Evolutionary conservation across 1,140 invertebrate genomes (phyloP), one percentile per base, ranked within the genome.

Genomic region (Nomia melanderi): DNA sequence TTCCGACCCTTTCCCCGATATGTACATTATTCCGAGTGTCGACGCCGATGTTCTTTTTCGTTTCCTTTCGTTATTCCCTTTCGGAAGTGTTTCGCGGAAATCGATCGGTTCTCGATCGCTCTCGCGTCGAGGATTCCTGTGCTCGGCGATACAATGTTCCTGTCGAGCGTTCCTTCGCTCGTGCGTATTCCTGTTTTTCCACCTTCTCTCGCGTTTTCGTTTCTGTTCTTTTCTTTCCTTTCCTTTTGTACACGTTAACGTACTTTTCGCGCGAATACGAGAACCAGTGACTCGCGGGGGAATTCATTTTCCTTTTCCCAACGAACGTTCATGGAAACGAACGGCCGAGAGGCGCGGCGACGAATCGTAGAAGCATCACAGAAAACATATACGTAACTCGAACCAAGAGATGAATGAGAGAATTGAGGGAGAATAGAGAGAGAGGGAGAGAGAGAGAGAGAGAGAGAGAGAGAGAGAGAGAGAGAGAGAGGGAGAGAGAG

Each of bases 361-460:
- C 44, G 62, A 54, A 39, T 74, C 71, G 36, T 66, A 11, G 70
- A 64, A 47, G 27, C 29, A 39, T 65, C 23, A 31, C 39, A 12
- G 27, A 25, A 31, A 47, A 6, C 54, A 72, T 65, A 84, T 77
- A 82, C 72, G 75, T 84, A 82, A 78, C 44, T 69, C 36, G 72
- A 62, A n/a, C 31, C 17, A 50, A 57, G 64, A 44, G 25, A 65
- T n/a, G n/a, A n/a, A n/a, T n/a, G 11, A 7, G 7, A 27, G 23
- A 17, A 7, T 9, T 39, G 11, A 31, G 20, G 14, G 7, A 2
- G 33, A 36, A 20, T 14, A 20, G 44, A 60, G 17, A 33, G 0
- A 60, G 27, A 60, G 5, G n/a, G 20, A 25, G 23, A 39, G 41
- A 20, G 14, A 44, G 1, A 44, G 14, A 3, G 14, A 44, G 14